Percentiles rank a stretch among this genome's conserved stretches.
These are phyloP conservation scores for Drosophila bifasciata DNA, from an alignment of 1,140 invertebrate species.

Conservation along the genomic window DNA sequence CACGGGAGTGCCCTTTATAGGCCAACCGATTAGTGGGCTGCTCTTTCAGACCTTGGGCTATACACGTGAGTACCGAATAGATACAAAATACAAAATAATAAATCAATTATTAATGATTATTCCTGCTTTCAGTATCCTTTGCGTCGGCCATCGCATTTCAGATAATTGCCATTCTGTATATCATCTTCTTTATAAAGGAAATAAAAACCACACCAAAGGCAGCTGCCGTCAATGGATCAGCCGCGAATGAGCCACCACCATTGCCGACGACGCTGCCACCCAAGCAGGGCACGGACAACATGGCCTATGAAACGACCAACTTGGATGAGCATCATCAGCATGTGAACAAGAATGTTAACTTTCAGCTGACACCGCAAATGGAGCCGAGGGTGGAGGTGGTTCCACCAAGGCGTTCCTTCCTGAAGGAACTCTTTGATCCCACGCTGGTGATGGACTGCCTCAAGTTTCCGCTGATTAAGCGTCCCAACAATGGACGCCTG, in stretches of 20 bases:
- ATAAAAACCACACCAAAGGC: slow-evolving; percentile 48
- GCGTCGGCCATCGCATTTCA: slow-evolving; percentile 66
- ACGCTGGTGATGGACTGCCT: slow-evolving; percentile 74
- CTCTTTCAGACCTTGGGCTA: slow-evolving; percentile 73
- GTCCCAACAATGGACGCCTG: slow-evolving; percentile 70
- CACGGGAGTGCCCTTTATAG: slow-evolving; percentile 71
- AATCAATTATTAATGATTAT: background rate
- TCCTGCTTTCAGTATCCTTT: slow-evolving; percentile 64
- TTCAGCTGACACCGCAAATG: slow-evolving; percentile 62
- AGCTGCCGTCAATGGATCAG: slow-evolving; percentile 4
- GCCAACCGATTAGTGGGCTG: slow-evolving; percentile 69
- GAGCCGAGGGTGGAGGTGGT: slow-evolving; percentile 55
- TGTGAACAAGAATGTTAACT: slow-evolving; percentile 71
- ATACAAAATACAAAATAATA: background rate
- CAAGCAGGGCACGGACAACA: slow-evolving; percentile 63
- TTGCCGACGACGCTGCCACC: slow-evolving; percentile 32
- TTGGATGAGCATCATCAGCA: slow-evolving; percentile 56
- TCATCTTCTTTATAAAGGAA: slow-evolving; percentile 78
- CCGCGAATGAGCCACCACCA: slow-evolving; percentile 32
- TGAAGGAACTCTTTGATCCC: slow-evolving; percentile 78
- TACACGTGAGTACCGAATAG: slow-evolving; percentile 50
- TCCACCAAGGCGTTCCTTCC: slow-evolving; percentile 43
- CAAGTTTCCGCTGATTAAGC: slow-evolving; percentile 68
- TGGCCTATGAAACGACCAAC: slow-evolving; percentile 71
- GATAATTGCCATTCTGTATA: slow-evolving; percentile 76